Conservation (phyloP, 2,888 invertebrate genomes). For the Operophtera brumata region DNA sequence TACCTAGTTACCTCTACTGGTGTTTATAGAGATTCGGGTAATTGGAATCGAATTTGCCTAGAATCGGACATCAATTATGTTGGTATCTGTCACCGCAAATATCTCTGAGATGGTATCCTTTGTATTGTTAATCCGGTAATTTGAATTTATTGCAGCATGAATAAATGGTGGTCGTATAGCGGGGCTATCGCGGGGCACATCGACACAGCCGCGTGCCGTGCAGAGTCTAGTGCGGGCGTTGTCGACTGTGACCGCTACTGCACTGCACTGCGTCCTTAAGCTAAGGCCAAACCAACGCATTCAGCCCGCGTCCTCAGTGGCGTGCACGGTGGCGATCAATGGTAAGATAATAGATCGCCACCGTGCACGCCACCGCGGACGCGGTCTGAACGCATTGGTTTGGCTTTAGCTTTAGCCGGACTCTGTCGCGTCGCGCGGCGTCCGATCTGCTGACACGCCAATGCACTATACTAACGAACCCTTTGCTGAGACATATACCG, state of each 20-base stretch:
- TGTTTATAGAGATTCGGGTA: conserved; percentile 20
- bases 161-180: conserved; percentile 70
- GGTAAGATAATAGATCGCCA: too few species aligned
- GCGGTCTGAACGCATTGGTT: too few species aligned
- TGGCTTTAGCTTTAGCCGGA: too few species aligned
- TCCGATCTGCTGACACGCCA: conserved; percentile 52
- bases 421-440: conserved; percentile 34
- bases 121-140: conserved; percentile 81
- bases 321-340: too few species aligned
- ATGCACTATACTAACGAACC: conserved; percentile 40
- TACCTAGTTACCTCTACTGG: too few species aligned
- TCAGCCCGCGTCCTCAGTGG: too few species aligned
- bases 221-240: conserved; percentile 38
- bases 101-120: conserved; percentile 72
- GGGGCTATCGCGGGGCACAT: conserved; percentile 70
- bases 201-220: conserved; percentile 56
- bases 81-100: conserved; percentile 52
- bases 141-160: conserved; percentile 80
- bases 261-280: conserved; percentile 27
- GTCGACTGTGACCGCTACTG: conserved; percentile 39
- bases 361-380: too few species aligned
- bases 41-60: conserved; percentile 18
- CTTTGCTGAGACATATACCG: conserved; percentile 6
- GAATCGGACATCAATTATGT: conserved; percentile 45
- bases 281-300: too few species aligned